These are phyloP conservation scores for Napeogenes inachia DNA, from an alignment of 2,888 invertebrate species.

Conservation along the genomic window DNA sequence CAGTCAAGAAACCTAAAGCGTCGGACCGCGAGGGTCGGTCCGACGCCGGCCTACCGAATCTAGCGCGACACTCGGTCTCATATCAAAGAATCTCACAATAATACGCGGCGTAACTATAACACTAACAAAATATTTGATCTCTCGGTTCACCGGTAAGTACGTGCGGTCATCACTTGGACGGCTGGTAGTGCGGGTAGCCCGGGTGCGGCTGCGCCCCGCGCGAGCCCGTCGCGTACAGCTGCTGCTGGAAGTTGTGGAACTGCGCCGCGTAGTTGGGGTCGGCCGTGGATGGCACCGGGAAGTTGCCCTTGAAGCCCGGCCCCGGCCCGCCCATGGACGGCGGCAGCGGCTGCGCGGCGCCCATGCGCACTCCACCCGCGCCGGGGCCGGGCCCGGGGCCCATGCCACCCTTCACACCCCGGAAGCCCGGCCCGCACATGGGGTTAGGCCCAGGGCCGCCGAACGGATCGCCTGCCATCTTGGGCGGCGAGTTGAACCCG, in stretches of 20 bases:
- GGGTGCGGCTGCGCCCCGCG: conserved; percentile 66
- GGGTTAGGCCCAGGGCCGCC: conserved; percentile 45
- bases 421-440: conserved; percentile 63
- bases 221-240: conserved; percentile 89
- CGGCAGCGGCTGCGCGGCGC: conserved; percentile 83
- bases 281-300: conserved; percentile 89
- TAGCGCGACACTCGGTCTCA: conserved; percentile 36
- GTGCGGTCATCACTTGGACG: conserved; percentile 64
- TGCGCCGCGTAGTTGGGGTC: conserved; percentile 96
- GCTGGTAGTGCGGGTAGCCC: conserved; percentile 69
- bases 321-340: conserved; percentile 86
- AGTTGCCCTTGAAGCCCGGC: conserved; percentile 85
- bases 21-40: conserved; percentile 44
- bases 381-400: conserved; percentile 53
- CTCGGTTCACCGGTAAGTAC: conserved; percentile 38
- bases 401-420: conserved; percentile 62
- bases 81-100: conserved; percentile 49
- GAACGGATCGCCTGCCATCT: conserved; percentile 61
- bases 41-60: conserved; percentile 37
- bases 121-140: conserved; percentile 51
- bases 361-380: conserved; percentile 55
- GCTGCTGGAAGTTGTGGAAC: conserved; percentile 97
- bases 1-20: conserved; percentile 58
- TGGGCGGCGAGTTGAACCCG: conserved; percentile 70
- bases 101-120: conserved; percentile 51